phyloP scores from a whole-genome alignment of 2,888 invertebrate genomes.

The Philopedon plagiatum region DNA sequence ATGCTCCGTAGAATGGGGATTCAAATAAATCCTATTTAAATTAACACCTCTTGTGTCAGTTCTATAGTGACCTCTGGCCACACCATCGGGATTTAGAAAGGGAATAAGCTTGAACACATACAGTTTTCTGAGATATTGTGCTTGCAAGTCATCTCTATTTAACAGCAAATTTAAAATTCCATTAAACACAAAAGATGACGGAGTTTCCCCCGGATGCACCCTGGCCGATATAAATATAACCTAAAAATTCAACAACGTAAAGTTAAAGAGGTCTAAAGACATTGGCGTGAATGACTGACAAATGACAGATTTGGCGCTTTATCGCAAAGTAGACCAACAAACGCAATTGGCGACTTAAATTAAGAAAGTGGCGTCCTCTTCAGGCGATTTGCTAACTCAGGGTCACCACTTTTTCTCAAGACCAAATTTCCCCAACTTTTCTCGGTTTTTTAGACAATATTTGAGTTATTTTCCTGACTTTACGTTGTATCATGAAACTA shows the following conservation, averaged over 20 bases:
- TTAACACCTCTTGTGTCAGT: constrained; percentile 92
- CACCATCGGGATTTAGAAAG: constrained; percentile 93
- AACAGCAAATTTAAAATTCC: constrained; percentile 87
- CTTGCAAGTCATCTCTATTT: constrained; percentile 81
- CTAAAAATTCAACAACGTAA: constrained; percentile 66
- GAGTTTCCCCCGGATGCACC: constrained; percentile 94
- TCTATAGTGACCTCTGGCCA: constrained; percentile 86
- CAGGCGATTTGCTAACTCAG: too few relatives aligned
- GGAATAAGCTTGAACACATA: constrained; percentile 94
- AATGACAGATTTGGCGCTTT: too few relatives aligned
- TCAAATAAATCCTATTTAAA: constrained; percentile 88
- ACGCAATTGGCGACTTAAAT: too few relatives aligned
- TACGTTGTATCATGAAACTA: too few relatives aligned
- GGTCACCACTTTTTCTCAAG: too few relatives aligned
- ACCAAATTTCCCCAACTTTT: too few relatives aligned
- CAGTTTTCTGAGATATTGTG: constrained; percentile 78
- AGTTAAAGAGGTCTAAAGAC: too few relatives aligned
- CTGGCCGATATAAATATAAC: constrained; percentile 89
- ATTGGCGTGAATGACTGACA: too few relatives aligned
- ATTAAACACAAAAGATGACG: constrained; percentile 91
- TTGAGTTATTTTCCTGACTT: too few relatives aligned
- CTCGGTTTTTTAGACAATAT: too few relatives aligned
- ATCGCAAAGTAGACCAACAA: too few relatives aligned
- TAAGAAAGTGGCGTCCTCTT: too few relatives aligned
- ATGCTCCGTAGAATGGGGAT: constrained; percentile 81